These are phyloP conservation scores for Cylas formicarius DNA, from an alignment of 1,140 invertebrate genomes.

Conservation along the genomic window DNA sequence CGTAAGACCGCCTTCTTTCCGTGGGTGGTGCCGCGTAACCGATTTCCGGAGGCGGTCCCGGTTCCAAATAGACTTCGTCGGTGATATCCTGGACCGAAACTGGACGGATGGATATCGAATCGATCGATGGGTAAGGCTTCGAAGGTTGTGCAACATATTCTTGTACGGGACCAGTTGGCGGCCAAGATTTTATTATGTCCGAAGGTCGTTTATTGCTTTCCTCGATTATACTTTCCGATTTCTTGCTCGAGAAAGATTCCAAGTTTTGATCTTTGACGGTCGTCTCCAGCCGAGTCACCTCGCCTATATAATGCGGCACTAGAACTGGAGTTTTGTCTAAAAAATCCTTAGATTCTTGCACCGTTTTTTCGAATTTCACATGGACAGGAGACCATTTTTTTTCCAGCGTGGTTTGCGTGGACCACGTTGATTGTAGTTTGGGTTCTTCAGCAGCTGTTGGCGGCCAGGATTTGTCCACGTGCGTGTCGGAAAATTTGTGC, in stretches of 20 bases:
- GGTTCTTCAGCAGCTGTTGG: constrained; percentile 35
- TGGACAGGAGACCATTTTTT: constrained; percentile 32
- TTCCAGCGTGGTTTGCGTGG: constrained; percentile 32
- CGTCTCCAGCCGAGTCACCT: constrained; percentile 31
- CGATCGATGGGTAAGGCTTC: constrained; percentile 29
- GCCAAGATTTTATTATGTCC: constrained; percentile 42
- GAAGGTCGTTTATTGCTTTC: constrained; percentile 40
- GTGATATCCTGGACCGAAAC: constrained; percentile 41
- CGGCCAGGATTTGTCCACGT: constrained; percentile 48
- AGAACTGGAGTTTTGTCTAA: constrained; percentile 25
- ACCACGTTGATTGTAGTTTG: constrained; percentile 35
- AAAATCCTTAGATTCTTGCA: constrained; percentile 28
- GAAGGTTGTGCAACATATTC: constrained; percentile 43
- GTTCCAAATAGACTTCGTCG: constrained; percentile 48
- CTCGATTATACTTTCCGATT: constrained; percentile 41
- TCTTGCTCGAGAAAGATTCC: constrained; percentile 5
- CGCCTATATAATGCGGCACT: constrained; percentile 40
- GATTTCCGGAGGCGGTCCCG: constrained; percentile 58
- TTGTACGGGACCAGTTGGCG: constrained; percentile 33
- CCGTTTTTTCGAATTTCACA: constrained; percentile 22
- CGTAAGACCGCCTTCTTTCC: constrained; percentile 46
- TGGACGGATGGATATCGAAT: constrained; percentile 33
- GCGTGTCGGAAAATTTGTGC: constrained; percentile 46
- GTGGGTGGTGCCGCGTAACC: constrained; percentile 48
- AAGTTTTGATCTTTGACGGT: constrained; percentile 20